Evolutionary conservation across 2,797 vertebrate species (phyloP).

Genomic region (Darevskia mixta): DNA sequence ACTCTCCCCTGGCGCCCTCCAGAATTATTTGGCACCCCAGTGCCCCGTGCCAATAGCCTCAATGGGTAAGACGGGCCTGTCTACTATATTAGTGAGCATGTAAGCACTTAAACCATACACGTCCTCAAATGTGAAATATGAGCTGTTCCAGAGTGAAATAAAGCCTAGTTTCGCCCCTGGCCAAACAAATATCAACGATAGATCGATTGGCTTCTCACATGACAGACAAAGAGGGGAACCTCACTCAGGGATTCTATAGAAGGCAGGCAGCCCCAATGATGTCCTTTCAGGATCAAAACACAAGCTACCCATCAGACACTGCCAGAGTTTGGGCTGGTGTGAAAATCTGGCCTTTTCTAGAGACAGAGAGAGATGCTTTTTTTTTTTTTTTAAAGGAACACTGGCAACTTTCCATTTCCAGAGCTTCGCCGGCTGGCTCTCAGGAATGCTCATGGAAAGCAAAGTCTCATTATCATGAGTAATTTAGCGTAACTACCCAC

Average conservation of each 20-base stretch:
- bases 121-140: too few species aligned
- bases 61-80: too few species aligned
- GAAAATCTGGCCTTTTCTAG: background rate
- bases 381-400: background rate
- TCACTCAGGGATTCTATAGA: background rate
- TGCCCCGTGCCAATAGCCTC: too few species aligned
- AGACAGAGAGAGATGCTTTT: background rate
- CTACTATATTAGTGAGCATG: background rate
- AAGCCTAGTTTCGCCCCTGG: too few species aligned
- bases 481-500: constrained; percentile 53
- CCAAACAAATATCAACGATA: background rate
- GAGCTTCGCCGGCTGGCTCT: constrained; percentile 17
- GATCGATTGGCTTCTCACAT: background rate
- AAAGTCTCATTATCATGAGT: constrained; percentile 33
- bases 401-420: background rate
- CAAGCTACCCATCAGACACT: background rate
- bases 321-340: too few species aligned
- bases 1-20: too few species aligned
- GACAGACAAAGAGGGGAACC: background rate
- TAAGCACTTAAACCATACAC: too few species aligned
- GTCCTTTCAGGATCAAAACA: too few species aligned
- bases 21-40: too few species aligned
- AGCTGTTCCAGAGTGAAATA: too few species aligned
- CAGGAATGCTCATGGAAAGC: constrained; percentile 16
- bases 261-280: too few species aligned